Conservation (phyloP, 2,888 invertebrate genomes). For the Hoplodrina blanda region DNA sequence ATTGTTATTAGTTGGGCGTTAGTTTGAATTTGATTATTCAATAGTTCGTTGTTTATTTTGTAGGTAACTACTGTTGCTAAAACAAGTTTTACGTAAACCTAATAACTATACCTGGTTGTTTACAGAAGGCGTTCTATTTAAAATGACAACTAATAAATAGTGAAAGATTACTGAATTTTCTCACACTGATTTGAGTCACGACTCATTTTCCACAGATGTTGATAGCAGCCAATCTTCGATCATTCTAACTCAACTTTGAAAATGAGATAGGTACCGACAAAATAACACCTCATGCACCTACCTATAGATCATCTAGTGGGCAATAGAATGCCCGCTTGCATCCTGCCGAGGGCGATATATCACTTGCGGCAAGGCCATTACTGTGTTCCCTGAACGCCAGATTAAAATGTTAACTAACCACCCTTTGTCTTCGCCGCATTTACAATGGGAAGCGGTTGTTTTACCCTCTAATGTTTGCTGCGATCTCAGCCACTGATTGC, state of each 20-base stretch:
- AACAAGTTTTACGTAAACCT: slow-evolving; percentile 1
- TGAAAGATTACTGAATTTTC: not conserved
- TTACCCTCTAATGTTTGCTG: slow-evolving; percentile 73
- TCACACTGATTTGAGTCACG: not conserved
- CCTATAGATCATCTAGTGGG: slow-evolving; percentile 74
- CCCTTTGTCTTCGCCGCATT: slow-evolving; percentile 78
- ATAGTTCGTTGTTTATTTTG: slow-evolving; percentile 18
- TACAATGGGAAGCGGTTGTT: slow-evolving; percentile 76
- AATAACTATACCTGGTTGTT: not conserved
- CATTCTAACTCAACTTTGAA: slow-evolving; percentile 12
- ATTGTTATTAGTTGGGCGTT: slow-evolving; percentile 35
- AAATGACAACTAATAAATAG: not conserved
- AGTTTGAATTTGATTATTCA: slow-evolving; percentile 52
- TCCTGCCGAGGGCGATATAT: slow-evolving; percentile 73
- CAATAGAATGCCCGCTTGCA: slow-evolving; percentile 77
- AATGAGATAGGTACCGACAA: slow-evolving; percentile 34
- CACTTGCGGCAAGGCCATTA: slow-evolving; percentile 77
- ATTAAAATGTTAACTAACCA: slow-evolving; percentile 85
- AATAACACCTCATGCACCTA: slow-evolving; percentile 68
- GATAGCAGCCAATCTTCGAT: not conserved
- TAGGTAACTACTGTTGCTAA: not conserved
- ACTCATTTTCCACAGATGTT: not conserved
- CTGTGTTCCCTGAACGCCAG: slow-evolving; percentile 73
- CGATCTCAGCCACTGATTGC: slow-evolving; percentile 73
- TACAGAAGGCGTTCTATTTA: not conserved